These are phyloP conservation scores for Channallabes apus DNA, from an alignment of 2,797 vertebrate genomes.

Conservation along the genomic window DNA sequence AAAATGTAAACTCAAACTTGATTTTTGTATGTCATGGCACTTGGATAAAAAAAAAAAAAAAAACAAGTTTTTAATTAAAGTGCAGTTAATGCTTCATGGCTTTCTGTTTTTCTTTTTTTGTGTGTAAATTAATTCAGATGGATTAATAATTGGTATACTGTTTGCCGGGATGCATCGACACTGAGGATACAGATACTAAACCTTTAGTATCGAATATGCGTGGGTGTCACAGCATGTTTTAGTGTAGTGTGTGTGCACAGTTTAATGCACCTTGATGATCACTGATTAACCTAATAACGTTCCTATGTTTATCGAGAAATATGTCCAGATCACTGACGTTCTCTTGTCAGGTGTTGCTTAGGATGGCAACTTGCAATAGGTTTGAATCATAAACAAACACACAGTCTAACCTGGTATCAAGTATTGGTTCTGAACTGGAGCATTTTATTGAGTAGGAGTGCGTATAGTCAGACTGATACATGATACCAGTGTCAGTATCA, in stretches of 20 bases:
- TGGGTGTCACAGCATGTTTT: neutral
- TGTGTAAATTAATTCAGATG: neutral
- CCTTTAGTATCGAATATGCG: neutral
- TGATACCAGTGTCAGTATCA: neutral
- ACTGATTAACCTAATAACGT: no score
- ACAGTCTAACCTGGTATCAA: neutral
- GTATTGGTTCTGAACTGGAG: neutral
- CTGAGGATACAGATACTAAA: neutral
- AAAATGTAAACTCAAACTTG: constrained; percentile 64
- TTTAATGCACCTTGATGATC: neutral
- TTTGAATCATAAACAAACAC: neutral
- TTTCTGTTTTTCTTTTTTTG: constrained; percentile 1
- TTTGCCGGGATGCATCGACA: neutral
- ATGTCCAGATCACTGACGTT: neutral
- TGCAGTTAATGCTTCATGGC: constrained; percentile 51
- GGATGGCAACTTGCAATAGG: neutral
- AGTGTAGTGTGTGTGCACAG: neutral
- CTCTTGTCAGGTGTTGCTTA: neutral
- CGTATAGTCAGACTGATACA: neutral
- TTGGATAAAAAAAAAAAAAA: constrained; percentile 53
- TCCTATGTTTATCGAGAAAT: no score
- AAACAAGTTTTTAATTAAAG: constrained; percentile 77
- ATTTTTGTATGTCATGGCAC: constrained; percentile 76
- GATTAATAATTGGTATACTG: no score
- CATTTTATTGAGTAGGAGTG: neutral